These are phyloP conservation scores for Lipophrys pholis DNA, from an alignment of 2,113 vertebrate species.

Conservation along the genomic window DNA sequence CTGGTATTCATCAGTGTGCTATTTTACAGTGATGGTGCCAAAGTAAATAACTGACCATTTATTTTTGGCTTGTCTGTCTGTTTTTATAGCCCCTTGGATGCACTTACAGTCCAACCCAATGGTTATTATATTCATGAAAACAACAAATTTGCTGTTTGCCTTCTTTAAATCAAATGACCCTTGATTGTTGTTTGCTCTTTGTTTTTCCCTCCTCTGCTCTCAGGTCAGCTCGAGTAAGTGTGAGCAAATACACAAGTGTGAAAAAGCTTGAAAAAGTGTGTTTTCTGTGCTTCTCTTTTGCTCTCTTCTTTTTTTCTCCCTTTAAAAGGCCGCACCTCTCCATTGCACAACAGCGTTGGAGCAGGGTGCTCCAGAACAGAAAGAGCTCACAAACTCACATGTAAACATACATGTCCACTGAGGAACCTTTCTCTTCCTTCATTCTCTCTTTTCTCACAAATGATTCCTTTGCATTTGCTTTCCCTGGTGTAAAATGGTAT, in stretches of 20 bases:
- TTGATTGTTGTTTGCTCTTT: neutral
- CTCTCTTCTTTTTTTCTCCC: constrained; percentile 32
- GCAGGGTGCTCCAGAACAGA: constrained; percentile 48
- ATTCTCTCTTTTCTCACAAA: neutral
- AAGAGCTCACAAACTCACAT: constrained; percentile 13
- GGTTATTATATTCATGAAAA: no score
- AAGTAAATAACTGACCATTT: neutral
- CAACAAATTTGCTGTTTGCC: neutral
- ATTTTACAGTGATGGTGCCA: neutral
- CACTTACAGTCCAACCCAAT: neutral
- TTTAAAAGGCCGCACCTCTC: constrained; percentile 12
- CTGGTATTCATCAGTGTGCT: neutral
- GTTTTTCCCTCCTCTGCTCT: neutral
- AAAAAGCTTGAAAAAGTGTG: constrained; percentile 7
- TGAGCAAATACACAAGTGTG: constrained; percentile 21
- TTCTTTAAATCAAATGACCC: neutral
- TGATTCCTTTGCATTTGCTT: neutral
- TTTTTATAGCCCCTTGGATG: neutral
- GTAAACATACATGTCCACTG: neutral
- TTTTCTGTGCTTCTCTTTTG: constrained; percentile 23
- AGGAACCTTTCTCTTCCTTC: neutral
- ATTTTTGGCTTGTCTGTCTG: constrained; percentile 1
- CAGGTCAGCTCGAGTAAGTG: neutral
- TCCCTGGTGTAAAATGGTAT: neutral
- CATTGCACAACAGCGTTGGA: constrained; percentile 59